Evolutionary conservation across 2,113 vertebrate genomes (phyloP).

Genomic region (Furnarius figulus): DNA sequence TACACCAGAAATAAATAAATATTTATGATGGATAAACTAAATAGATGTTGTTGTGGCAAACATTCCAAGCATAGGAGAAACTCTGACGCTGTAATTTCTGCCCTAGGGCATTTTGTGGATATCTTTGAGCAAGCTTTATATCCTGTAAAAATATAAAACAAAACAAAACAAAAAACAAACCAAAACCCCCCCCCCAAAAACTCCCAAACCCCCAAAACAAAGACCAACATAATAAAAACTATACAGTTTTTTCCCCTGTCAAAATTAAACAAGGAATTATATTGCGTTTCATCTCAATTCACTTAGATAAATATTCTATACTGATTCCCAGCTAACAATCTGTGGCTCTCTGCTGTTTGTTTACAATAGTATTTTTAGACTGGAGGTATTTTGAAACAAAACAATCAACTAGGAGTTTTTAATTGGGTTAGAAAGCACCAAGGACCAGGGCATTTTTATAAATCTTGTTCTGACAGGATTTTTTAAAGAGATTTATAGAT

Average conservation of each 20-base stretch:
- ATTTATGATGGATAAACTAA: neutral
- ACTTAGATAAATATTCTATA: neutral
- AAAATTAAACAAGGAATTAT: neutral
- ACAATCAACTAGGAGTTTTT: neutral
- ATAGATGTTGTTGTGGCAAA: neutral
- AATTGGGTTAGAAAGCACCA: conserved; percentile 21
- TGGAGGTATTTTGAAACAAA: neutral
- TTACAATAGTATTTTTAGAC: conserved; percentile 12
- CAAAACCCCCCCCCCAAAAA: too few relatives aligned
- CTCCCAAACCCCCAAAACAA: too few relatives aligned
- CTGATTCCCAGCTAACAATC: neutral
- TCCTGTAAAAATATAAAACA: neutral
- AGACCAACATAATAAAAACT: neutral
- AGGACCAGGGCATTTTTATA: neutral
- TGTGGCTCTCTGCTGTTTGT: neutral
- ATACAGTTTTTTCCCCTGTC: neutral
- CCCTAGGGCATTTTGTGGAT: neutral
- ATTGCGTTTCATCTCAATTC: neutral
- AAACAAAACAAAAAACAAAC: neutral
- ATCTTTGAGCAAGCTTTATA: neutral
- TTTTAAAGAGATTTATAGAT: conserved; percentile 2
- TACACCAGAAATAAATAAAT: neutral
- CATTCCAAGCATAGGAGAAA: neutral
- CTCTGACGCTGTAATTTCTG: neutral
- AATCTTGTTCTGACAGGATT: neutral